Conservation (phyloP, 1,140 invertebrate species). For the Aphaenogaster floridana region DNA sequence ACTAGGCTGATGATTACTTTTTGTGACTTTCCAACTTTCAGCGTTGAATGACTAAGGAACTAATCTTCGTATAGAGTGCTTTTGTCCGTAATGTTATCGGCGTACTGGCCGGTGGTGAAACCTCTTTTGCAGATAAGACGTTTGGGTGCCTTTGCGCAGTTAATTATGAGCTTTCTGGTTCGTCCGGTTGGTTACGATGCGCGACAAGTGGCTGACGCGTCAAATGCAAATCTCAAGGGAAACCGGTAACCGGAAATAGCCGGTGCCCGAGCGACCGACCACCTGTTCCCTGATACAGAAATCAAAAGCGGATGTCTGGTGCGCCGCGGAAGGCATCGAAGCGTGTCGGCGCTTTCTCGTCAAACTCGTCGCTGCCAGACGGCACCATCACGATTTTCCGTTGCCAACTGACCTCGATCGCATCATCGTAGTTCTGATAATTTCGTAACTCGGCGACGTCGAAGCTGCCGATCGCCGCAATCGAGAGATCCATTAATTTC, state of each 20-base stretch:
- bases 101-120: neutral
- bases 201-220: slow-evolving; percentile 72
- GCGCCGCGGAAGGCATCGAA: slow-evolving; percentile 70
- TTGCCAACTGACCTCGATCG: slow-evolving; percentile 32
- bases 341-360: slow-evolving; percentile 69
- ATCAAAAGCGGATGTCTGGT: slow-evolving; percentile 84
- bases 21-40: slow-evolving; percentile 36
- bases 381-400: slow-evolving; percentile 31
- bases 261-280: slow-evolving; percentile 74
- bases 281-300: slow-evolving; percentile 84
- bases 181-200: slow-evolving; percentile 48
- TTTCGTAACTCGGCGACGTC: slow-evolving; percentile 2
- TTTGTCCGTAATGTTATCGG: slow-evolving; percentile 19
- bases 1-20: slow-evolving; percentile 18
- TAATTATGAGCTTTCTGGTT: slow-evolving; percentile 69
- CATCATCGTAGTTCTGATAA: neutral
- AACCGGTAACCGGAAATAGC: slow-evolving; percentile 82
- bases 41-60: slow-evolving; percentile 34
- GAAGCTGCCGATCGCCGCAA: neutral
- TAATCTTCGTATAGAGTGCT: neutral
- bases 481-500: neutral
- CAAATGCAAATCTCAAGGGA: slow-evolving; percentile 81
- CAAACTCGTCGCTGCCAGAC: slow-evolving; percentile 59
- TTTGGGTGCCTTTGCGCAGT: neutral
- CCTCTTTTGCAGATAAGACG: slow-evolving; percentile 13